A percentile compares a stretch with the other conserved stretches of the same genome.
Conservation (phyloP, 2,113 vertebrate species). For the Zosterops lateralis region DNA sequence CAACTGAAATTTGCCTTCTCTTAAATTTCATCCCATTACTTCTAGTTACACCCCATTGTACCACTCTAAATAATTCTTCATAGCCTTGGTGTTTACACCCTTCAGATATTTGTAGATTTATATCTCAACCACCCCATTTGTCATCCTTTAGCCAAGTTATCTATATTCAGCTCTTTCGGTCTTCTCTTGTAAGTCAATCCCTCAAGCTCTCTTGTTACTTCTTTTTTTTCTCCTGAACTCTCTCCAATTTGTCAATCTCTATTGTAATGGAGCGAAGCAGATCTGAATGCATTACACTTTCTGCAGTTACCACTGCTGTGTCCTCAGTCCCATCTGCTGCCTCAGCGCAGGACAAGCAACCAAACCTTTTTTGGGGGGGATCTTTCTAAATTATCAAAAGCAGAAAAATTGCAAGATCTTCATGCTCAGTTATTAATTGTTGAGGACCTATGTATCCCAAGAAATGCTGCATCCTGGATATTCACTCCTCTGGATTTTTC, state of each 20-base stretch:
- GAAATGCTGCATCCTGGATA: background rate
- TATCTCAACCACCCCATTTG: conserved; percentile 61
- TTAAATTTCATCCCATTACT: conserved; percentile 71
- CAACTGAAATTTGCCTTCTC: conserved; percentile 68
- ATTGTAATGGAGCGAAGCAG: conserved; percentile 40
- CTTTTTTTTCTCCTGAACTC: conserved; percentile 42
- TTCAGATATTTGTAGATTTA: conserved; percentile 71
- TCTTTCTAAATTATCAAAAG: background rate
- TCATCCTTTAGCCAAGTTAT: conserved; percentile 70
- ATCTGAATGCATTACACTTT: conserved; percentile 51
- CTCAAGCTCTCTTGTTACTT: conserved; percentile 51
- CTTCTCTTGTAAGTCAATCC: conserved; percentile 64
- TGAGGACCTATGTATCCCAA: fast-evolving
- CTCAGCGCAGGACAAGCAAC: background rate
- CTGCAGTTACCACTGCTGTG: background rate
- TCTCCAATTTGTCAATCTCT: conserved; percentile 60
- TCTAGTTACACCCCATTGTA: conserved; percentile 70
- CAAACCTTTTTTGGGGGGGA: background rate
- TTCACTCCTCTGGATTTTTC: background rate
- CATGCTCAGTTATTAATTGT: background rate
- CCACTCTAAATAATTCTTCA: conserved; percentile 69
- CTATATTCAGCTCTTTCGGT: conserved; percentile 65
- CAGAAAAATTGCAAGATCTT: background rate
- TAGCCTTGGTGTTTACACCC: conserved; percentile 70
- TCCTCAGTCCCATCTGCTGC: background rate